These are phyloP conservation scores for Hipposideros armiger DNA, from an alignment of 2,113 vertebrate species.

Conservation along the genomic window DNA sequence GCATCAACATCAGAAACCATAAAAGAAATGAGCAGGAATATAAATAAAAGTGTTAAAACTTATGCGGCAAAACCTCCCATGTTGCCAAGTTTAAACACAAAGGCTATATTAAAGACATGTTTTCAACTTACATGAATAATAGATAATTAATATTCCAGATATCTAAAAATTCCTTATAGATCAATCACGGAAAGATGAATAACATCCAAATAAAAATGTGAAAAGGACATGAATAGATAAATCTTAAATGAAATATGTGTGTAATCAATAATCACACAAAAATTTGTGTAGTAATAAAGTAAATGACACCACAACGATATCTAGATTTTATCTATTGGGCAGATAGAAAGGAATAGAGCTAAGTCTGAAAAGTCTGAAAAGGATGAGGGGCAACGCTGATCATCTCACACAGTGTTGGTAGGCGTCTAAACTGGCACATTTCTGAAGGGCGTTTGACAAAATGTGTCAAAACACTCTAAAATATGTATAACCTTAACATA, in stretches of 20 bases:
- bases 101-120: not conserved
- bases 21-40: not conserved
- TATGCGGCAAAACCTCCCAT: not conserved
- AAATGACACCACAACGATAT: not conserved
- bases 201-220: slow-evolving; percentile 31
- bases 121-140: not conserved
- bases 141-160: not conserved
- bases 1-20: not conserved
- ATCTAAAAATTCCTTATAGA: not conserved
- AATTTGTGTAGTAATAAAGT: not conserved
- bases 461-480: not conserved
- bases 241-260: slow-evolving; percentile 25
- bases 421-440: not conserved
- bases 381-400: not conserved
- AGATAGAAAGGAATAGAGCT: not conserved
- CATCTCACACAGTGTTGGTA: not conserved
- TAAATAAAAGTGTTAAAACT: slow-evolving; percentile 31
- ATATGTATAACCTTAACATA: not conserved
- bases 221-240: not conserved
- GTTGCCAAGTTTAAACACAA: slow-evolving; percentile 20
- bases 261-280: not conserved
- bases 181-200: not conserved
- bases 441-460: not conserved
- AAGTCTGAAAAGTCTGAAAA: not conserved
- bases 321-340: not conserved